Percentiles rank a stretch among this genome's conserved stretches.
These are phyloP conservation scores for Tupaia chinensis DNA, from an alignment of 2,113 vertebrate genomes.

Conservation along the genomic window DNA sequence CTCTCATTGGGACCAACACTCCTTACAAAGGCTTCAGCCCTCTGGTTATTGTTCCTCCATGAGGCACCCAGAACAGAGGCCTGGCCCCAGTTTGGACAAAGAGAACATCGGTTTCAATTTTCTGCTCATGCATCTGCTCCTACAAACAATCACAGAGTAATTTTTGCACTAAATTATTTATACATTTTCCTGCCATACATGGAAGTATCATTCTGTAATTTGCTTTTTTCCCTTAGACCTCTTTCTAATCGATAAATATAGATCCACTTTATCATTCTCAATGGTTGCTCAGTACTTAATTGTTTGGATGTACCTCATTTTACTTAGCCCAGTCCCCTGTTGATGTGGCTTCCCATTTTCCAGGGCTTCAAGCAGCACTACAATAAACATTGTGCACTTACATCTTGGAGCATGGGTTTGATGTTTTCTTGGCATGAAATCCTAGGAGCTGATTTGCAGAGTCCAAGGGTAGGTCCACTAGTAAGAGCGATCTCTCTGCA, in stretches of 20 bases:
- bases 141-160: conserved; percentile 10
- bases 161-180: conserved; percentile 59
- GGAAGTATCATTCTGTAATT: conserved; percentile 36
- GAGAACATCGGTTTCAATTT: neutral
- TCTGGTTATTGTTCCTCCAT: neutral
- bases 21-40: neutral
- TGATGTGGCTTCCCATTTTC: neutral
- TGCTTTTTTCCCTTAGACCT: neutral
- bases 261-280: neutral
- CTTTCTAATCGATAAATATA: conserved; percentile 35
- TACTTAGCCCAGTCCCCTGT: neutral
- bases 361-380: neutral
- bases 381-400: neutral
- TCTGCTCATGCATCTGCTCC: neutral
- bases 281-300: neutral
- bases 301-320: neutral
- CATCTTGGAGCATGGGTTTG: neutral
- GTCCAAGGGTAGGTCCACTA: neutral
- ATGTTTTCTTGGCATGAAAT: conserved; percentile 28
- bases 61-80: neutral
- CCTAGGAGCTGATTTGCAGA: neutral
- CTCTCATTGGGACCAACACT: neutral
- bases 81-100: neutral
- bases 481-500: neutral
- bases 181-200: neutral